Base-by-base conservation (phyloP, 2,113 vertebrate genomes). In the Callorhinus ursinus region DNA sequence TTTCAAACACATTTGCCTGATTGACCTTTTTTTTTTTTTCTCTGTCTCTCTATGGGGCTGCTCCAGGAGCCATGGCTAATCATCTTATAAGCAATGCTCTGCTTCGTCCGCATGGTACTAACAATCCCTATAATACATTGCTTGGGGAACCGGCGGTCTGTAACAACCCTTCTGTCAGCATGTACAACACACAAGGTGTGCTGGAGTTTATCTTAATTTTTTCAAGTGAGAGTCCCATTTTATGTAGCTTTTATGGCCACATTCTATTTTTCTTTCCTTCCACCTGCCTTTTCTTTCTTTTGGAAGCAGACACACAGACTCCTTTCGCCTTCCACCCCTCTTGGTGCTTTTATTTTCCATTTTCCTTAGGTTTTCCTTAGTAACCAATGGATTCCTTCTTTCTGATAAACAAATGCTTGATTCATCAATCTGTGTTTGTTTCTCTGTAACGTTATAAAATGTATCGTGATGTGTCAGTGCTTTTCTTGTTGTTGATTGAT, bases 111-210 rank as follows among this genome's bases (percentile, higher is more conserved):
- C 99, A 99, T 99, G 99, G 99, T 99, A 99, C 99, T 99, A 99
- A 99, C 99, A 99, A 99, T 99, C 99, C 99, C 99, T 99, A 99
- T 99, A 99, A 99, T 98, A 99, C 99, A 99, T 99, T 99, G 99
- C 99, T 99, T 98, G 99, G 99, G 99, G 99, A 99, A 98, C 99
- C 99, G 98, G 99, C 99, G 97, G 99, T 99, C 99, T 99, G 99
- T 99, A 99, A 99, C 99, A 99, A 99, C 99, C 99, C 99, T 98
- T 99, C 99, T 98, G 99, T 99, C 99, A 99, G 99, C 99, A 99
- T 99, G 99, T 99, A 99, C 99, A 99, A 99, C 99, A 98, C 99
- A 99, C 99, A 99, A 99, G 99, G 99, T 99, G 99, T 99, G 99
- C 99, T 99, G 98, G 99, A 99, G 97, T 99, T 99, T 98, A 98